Base-by-base conservation (phyloP, 2,888 invertebrate genomes). In the Ophion slaviceki region DNA sequence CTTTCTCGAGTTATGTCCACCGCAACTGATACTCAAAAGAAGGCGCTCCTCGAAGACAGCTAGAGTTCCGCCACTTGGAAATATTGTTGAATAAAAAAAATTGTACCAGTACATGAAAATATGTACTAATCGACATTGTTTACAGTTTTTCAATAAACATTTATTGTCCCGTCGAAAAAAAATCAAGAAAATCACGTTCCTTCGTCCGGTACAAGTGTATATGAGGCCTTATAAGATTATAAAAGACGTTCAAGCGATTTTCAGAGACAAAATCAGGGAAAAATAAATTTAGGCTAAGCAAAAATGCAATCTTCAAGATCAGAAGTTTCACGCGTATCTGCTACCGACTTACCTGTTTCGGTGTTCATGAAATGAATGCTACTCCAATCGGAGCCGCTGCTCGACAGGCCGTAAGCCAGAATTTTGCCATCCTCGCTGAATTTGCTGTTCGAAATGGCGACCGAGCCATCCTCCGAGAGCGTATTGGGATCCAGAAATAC, bases 401-500 rank as follows among this genome's bases (percentile, higher is more conserved):
- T 96, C 88, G 98, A 98, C 1, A 99, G 95, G 0, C 97, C 98
- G 94, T 99, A 99, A 0, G 99, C 99, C 94, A 98, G 97, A 40
- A 96, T 96, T 91, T 96, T 95, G 17, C 99, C 99, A 95, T 99
- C 97, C 91, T 99, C 97, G 0, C 98, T 98, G 94, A 98, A 99
- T 45, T 96, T 95, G 68, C 96, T 96, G 86, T 96, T 96, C 0
- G 96, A 95, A 67, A 99, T 94, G 4, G 98, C 97, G 76, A 98
- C 95, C 2, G 98, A 98, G 62, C 98, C 99, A 95, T 99, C 99
- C 11, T 96, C 96, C 0, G 99, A 98, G 72, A 99, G 94, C 1
- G 95, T 95, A 95, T 99, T 99, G 0, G 99, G 99, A 94, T 99
- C 99, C n/a, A 99, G 95, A 94, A 99, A 99, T 47, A 99, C 96